Evolutionary conservation across 2,888 invertebrate genomes (phyloP).

Genomic region (Drosophila paracracens): DNA sequence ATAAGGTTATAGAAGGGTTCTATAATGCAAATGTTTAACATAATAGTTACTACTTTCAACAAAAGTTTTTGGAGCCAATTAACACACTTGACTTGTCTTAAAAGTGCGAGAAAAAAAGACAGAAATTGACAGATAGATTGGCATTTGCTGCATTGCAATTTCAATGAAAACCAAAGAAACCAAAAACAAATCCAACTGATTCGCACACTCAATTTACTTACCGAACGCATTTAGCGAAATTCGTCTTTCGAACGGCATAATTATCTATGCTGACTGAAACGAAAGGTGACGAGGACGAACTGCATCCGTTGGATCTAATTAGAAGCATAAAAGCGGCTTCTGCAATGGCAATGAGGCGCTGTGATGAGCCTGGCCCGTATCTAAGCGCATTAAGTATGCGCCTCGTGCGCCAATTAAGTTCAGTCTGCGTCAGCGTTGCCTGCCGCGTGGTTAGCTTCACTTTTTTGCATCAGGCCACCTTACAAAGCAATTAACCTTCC

Average conservation of each 20-base stretch:
- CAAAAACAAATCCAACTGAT: slow-evolving; percentile 43
- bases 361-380: slow-evolving; percentile 50
- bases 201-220: slow-evolving; percentile 60
- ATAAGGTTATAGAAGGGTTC: neutral
- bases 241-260: slow-evolving; percentile 18
- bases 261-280: slow-evolving; percentile 2
- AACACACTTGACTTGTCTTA: neutral
- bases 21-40: neutral
- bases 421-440: slow-evolving; percentile 55
- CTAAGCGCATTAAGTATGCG: slow-evolving; percentile 79
- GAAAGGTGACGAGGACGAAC: slow-evolving; percentile 18
- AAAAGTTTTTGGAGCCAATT: neutral
- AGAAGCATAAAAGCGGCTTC: slow-evolving; percentile 63
- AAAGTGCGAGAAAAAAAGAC: neutral
- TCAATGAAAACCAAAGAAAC: slow-evolving; percentile 25
- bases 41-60: neutral
- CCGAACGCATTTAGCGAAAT: slow-evolving; percentile 47
- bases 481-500: slow-evolving; percentile 75
- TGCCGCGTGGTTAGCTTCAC: slow-evolving; percentile 42
- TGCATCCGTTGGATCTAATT: slow-evolving; percentile 66
- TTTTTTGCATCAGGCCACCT: slow-evolving; percentile 61
- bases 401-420: slow-evolving; percentile 76
- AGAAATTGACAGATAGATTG: slow-evolving; percentile 9
- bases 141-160: neutral
- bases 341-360: slow-evolving; percentile 26